Percentiles rank a stretch among this genome's conserved stretches.
Evolutionary conservation across 2,113 vertebrate species (phyloP).

Genomic region (Rhizomys pruinosus): DNA sequence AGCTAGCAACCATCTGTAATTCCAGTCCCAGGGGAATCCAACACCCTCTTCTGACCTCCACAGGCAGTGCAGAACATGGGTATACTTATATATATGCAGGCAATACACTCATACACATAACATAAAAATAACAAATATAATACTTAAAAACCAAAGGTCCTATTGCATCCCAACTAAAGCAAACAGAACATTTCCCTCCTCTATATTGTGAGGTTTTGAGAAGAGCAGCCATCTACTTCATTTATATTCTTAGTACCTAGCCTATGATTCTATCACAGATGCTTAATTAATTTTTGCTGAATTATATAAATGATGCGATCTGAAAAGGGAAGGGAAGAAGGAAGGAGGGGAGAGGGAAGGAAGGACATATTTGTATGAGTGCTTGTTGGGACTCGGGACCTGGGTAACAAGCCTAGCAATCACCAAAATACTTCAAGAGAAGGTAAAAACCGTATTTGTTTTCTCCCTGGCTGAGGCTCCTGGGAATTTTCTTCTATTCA

Average conservation of each 20-base stretch:
- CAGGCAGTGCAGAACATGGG: no score
- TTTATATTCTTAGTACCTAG: not conserved
- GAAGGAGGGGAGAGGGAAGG: not conserved
- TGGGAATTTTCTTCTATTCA: conserved; percentile 40
- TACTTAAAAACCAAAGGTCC: no score
- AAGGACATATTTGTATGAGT: not conserved
- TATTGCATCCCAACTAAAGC: not conserved
- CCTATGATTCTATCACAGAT: not conserved
- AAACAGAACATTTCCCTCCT: not conserved
- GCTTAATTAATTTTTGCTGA: conserved; percentile 16
- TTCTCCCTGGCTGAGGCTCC: not conserved
- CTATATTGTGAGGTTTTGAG: not conserved
- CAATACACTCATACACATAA: no score
- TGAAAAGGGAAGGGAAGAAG: not conserved
- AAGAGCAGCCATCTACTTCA: not conserved
- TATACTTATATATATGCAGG: no score
- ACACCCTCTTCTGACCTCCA: no score
- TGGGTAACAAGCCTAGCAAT: not conserved
- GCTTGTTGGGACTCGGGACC: not conserved
- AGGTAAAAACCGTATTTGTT: not conserved
- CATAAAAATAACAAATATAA: no score
- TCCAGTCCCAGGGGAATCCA: no score
- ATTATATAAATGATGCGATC: not conserved
- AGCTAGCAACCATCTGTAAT: no score
- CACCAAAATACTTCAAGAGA: not conserved